phyloP scores from a whole-genome alignment of 2,797 vertebrate genomes.

The Trichosurus vulpecula region DNA sequence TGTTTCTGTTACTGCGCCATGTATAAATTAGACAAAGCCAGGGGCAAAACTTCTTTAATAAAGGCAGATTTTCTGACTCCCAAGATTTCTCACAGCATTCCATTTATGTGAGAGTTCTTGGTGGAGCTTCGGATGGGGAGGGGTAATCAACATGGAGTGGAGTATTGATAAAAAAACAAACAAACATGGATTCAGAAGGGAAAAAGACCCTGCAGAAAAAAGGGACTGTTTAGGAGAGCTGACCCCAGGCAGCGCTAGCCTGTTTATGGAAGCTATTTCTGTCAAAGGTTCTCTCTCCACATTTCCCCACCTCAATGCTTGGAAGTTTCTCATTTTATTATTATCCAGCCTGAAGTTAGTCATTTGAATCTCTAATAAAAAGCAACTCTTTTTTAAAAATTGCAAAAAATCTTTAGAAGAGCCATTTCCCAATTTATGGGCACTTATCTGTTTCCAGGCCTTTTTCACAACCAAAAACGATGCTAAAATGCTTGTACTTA shows the following conservation, averaged over 20 bases:
- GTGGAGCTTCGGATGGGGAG: background rate
- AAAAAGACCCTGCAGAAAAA: background rate
- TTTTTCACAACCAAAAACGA: background rate
- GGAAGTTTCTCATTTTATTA: background rate
- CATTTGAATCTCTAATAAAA: background rate
- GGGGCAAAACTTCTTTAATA: background rate
- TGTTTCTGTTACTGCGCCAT: slow-evolving; percentile 71
- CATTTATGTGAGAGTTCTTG: background rate
- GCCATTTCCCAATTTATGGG: background rate
- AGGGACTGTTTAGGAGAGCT: background rate
- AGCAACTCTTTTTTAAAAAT: background rate
- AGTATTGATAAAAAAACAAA: background rate
- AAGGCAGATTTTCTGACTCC: background rate
- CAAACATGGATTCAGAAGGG: background rate
- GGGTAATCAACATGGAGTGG: background rate
- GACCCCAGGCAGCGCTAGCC: background rate
- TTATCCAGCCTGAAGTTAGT: background rate
- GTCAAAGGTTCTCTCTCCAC: background rate
- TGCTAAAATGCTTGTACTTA: background rate
- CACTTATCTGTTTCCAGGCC: background rate
- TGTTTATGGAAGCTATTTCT: background rate
- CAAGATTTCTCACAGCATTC: background rate
- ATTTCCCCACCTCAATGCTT: background rate
- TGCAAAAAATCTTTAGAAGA: background rate
- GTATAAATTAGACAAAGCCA: slow-evolving; percentile 48